Base-by-base conservation (phyloP, 2,888 invertebrate genomes). In the Agrochola circellaris region DNA sequence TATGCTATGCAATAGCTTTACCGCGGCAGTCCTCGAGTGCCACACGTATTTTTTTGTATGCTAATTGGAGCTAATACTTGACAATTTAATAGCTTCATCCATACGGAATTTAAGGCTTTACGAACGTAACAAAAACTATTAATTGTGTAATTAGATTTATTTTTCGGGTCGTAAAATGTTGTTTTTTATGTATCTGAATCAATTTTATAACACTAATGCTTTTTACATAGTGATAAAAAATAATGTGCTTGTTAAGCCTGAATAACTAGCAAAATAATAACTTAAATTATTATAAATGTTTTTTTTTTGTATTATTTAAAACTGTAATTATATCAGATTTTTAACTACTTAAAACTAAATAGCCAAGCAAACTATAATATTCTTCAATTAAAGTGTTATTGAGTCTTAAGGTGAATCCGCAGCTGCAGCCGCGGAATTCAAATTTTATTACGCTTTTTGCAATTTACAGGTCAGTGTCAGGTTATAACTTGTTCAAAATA, bases 71-170 rank as follows among this genome's bases (percentile, higher is more conserved):
- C 26, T 17, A 13, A 54, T 9, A 30, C 23, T 26, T 11, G 34
- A 34, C 23, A 38, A 34, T n/a, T 62, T 65, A 34, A 66, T 73
- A 23, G 42, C 42, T 54, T 30, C 54, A 54, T 30, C 23, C 0
- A 42, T 17, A 30, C 17, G 30, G 23, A 56, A 17, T 61, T 26
- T 30, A 45, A 30, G 23, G 20, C n/a, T 48, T 45, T 68, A 54
- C n/a, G 26, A 38, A 48, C 9, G 11, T 34, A 13, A 51, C 11
- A 62, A 71, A 42, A 42, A 20, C 34, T 8, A 8, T 38, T 48
- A 48, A 38, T 72, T n/a, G 7, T 34, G 45, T 15, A 15, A 6
- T 73, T 73, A 42, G 23, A 42, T 73, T 66, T 65, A 45, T 56
- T 65, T 65, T 61, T 54, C 6, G 13, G 7, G 7, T 45, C 17